Conservation (phyloP, 2,113 vertebrate species). For the Pelecanus crispus region DNA sequence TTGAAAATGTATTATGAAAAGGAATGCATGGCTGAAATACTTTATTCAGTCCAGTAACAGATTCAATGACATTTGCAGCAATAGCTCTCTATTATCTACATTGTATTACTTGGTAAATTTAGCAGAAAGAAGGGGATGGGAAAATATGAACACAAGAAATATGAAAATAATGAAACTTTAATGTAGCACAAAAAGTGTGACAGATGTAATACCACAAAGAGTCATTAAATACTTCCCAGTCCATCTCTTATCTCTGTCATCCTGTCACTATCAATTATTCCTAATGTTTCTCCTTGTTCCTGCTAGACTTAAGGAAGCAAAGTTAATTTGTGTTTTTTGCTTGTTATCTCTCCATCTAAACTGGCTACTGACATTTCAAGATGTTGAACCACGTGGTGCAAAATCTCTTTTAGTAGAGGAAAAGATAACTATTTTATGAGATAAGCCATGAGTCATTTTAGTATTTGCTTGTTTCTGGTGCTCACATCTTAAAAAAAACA, state of each 20-base stretch:
- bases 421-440: not conserved
- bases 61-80: constrained; percentile 71
- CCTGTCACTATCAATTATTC: constrained; percentile 65
- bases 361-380: not conserved
- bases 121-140: constrained; percentile 71
- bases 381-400: not conserved
- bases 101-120: constrained; percentile 80
- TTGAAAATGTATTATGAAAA: constrained; percentile 66
- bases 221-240: constrained; percentile 72
- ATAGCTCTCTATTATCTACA: constrained; percentile 69
- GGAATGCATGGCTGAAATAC: constrained; percentile 51
- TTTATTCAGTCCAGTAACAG: constrained; percentile 66
- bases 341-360: constrained; percentile 32
- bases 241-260: constrained; percentile 66
- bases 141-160: constrained; percentile 78
- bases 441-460: not conserved
- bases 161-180: constrained; percentile 79
- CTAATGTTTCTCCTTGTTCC: constrained; percentile 44
- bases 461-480: not conserved
- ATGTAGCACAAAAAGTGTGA: constrained; percentile 74
- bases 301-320: constrained; percentile 26
- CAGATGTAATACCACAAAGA: constrained; percentile 73
- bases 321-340: constrained; percentile 16
- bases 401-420: not conserved
- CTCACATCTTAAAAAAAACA: not conserved